Conservation (phyloP, 2,888 invertebrate genomes). For the Ceraclea dissimilis region DNA sequence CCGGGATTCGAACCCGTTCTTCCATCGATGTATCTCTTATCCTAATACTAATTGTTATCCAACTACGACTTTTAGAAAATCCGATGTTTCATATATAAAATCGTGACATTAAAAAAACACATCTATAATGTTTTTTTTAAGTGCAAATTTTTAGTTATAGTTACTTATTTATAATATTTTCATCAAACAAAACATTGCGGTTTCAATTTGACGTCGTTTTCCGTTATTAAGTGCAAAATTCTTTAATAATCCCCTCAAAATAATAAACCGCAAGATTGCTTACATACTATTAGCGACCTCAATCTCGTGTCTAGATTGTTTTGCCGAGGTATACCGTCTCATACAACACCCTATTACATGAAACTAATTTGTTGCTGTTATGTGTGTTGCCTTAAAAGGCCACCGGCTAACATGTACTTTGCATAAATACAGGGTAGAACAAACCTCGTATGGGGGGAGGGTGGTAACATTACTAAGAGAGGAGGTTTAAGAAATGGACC, state of each 20-base stretch:
- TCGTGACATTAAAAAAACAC: too few species aligned
- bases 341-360: constrained; percentile 27
- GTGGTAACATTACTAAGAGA: neutral
- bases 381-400: constrained; percentile 47
- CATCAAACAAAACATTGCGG: too few species aligned
- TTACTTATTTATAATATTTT: too few species aligned
- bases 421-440: constrained; percentile 40
- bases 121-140: too few species aligned
- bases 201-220: too few species aligned
- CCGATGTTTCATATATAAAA: too few species aligned
- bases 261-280: neutral
- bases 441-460: constrained; percentile 34
- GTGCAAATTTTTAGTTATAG: too few species aligned
- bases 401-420: constrained; percentile 36
- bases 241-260: neutral
- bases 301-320: too few species aligned
- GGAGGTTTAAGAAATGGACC: neutral
- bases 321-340: constrained; percentile 32
- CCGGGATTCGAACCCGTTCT: too few species aligned
- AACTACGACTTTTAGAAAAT: too few species aligned
- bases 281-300: neutral
- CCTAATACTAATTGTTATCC: too few species aligned
- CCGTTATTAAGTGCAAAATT: neutral
- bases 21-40: too few species aligned
- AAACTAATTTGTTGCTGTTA: constrained; percentile 50